Conservation (phyloP, 2,113 vertebrate species). For the Cynopterus brachyotis region DNA sequence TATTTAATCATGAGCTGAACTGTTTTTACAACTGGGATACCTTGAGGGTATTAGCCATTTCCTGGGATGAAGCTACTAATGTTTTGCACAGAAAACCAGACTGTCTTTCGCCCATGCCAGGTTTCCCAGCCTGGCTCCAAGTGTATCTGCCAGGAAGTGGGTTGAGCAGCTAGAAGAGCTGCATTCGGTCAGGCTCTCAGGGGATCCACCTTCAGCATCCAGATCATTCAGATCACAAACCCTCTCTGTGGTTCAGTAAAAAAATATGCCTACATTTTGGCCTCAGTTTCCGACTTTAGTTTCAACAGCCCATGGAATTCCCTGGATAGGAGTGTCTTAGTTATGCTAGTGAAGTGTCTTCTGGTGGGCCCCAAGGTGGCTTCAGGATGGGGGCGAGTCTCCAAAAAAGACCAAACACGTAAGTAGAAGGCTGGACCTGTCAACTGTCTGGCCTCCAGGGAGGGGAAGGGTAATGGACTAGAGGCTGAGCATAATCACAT, state of each 20-base stretch:
- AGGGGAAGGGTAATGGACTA: not conserved
- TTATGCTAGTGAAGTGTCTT: not conserved
- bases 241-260: not conserved
- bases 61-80: not conserved
- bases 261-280: not conserved
- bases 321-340: not conserved
- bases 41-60: not conserved
- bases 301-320: not conserved
- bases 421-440: not conserved
- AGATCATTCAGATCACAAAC: not conserved
- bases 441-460: not conserved
- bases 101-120: not conserved
- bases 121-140: not conserved
- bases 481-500: not conserved
- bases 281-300: not conserved
- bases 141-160: not conserved
- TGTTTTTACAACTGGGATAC: not conserved
- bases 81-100: not conserved
- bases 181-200: not conserved
- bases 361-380: not conserved
- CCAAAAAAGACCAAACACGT: not conserved
- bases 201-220: not conserved
- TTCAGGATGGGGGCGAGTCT: not conserved
- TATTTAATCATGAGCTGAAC: not conserved
- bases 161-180: not conserved